Evolutionary conservation across 2,888 invertebrate genomes (phyloP).

Genomic region (Eustalomyia histrio): DNA sequence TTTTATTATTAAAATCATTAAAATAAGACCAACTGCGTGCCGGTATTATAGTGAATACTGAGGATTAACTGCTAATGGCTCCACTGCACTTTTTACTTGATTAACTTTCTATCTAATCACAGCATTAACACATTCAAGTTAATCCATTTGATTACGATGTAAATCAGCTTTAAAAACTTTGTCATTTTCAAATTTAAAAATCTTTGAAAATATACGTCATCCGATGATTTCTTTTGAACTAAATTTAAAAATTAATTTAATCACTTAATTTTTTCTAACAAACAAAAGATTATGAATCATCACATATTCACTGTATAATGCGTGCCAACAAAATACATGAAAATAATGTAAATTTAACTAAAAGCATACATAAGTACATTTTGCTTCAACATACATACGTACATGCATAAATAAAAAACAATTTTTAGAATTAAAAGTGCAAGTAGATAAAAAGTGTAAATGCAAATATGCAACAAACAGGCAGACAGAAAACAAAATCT

Average conservation of each 20-base stretch:
- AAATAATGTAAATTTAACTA: constrained; percentile 46
- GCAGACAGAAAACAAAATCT: constrained; percentile 35
- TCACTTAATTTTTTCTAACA: constrained; percentile 6
- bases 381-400: neutral
- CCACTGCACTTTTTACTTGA: too few species aligned
- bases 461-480: constrained; percentile 25
- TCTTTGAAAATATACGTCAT: neutral
- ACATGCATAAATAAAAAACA: constrained; percentile 17
- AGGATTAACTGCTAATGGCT: too few species aligned
- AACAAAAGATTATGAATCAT: constrained; percentile 40
- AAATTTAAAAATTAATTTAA: constrained; percentile 35
- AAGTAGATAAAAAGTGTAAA: constrained; percentile 31
- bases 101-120: too few species aligned
- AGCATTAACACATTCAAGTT: too few species aligned
- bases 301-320: constrained; percentile 31
- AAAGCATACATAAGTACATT: constrained; percentile 33
- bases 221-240: constrained; percentile 42
- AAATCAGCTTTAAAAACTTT: too few species aligned
- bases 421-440: constrained; percentile 48
- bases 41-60: too few species aligned
- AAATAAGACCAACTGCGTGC: too few species aligned
- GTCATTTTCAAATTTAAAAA: neutral
- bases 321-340: constrained; percentile 48
- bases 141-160: too few species aligned
- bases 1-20: too few species aligned